A percentile compares a stretch with the other conserved stretches of the same genome.
Conservation (phyloP, 1,140 invertebrate species). For the Lamellibrachia luymesi region DNA sequence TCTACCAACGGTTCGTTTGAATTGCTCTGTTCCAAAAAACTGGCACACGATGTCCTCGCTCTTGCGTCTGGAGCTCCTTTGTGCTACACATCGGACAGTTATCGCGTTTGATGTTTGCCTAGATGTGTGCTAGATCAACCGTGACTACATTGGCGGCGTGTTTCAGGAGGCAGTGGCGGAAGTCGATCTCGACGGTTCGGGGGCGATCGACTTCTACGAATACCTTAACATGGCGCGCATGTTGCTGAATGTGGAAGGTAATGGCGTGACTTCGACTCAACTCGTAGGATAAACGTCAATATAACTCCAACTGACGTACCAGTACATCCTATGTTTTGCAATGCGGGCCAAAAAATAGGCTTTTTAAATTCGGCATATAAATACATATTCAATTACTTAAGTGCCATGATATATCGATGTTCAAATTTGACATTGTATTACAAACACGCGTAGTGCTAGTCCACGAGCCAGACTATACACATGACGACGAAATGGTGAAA, state of each 20-base stretch:
- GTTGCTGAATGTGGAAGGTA: conserved; percentile 34
- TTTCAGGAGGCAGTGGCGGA: conserved; percentile 28
- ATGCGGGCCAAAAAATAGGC: no score
- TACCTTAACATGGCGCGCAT: conserved; percentile 38
- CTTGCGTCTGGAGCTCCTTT: neutral
- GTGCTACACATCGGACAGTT: neutral
- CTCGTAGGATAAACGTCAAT: neutral
- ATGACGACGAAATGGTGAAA: no score
- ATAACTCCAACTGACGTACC: no score
- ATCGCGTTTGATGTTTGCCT: neutral
- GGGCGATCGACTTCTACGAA: conserved; percentile 41
- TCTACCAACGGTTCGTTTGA: no score
- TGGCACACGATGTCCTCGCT: neutral
- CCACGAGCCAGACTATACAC: no score
- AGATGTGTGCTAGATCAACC: neutral
- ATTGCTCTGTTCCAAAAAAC: no score
- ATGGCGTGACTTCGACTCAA: neutral
- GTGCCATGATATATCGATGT: no score
- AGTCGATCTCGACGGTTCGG: conserved; percentile 35
- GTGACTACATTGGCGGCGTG: neutral
- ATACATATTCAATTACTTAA: no score
- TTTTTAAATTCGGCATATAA: no score
- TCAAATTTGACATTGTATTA: no score
- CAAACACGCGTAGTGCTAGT: no score
- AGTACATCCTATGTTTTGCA: no score